phyloP scores from a whole-genome alignment of 2,888 invertebrate genomes.

The Anodontia alba region DNA sequence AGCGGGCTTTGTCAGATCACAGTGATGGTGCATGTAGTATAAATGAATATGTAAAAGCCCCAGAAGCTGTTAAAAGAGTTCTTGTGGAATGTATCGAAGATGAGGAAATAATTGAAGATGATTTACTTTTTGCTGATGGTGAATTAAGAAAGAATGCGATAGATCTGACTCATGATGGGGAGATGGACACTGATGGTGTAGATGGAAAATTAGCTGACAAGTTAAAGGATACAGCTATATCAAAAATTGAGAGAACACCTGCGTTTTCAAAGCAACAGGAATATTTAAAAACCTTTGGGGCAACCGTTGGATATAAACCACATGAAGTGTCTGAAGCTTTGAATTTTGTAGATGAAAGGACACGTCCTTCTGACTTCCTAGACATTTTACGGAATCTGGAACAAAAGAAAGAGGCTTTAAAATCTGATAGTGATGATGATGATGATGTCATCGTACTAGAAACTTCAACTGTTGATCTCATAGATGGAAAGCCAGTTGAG shows the following conservation, averaged over 20 bases:
- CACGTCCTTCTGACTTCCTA: conserved; percentile 70
- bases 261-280: conserved; percentile 50
- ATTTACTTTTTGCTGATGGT: conserved; percentile 56
- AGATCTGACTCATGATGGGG: background rate
- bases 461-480: conserved; percentile 45
- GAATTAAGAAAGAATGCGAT: background rate
- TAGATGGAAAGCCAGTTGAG: conserved; percentile 11
- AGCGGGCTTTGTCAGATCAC: conserved; percentile 64
- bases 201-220: conserved; percentile 44
- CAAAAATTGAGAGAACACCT: background rate
- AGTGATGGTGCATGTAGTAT: conserved; percentile 64
- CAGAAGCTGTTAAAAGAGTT: conserved; percentile 63
- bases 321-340: conserved; percentile 65
- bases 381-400: conserved; percentile 56
- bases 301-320: conserved; percentile 62
- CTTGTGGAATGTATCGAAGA: conserved; percentile 67
- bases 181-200: background rate
- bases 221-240: conserved; percentile 42
- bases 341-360: conserved; percentile 64
- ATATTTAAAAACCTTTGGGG: conserved; percentile 65
- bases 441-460: conserved; percentile 54
- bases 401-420: background rate
- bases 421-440: conserved; percentile 18
- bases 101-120: conserved; percentile 58
- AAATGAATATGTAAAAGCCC: conserved; percentile 62